Evolutionary conservation across 2,113 vertebrate species (phyloP), one percentile per base, ranked within the genome.

Genomic region (Heterotilapia buettikoferi): DNA sequence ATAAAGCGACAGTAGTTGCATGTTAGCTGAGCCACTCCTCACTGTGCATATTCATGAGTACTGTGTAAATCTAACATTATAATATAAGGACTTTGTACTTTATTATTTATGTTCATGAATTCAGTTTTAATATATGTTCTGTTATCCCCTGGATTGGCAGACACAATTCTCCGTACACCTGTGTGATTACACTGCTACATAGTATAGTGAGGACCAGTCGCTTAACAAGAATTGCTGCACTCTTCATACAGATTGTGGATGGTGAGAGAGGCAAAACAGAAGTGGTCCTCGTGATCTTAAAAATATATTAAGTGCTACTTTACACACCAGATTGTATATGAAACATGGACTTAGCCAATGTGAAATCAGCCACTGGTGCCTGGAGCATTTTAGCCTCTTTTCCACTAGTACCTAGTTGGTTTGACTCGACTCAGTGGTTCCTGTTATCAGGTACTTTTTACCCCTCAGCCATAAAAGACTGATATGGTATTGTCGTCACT

Each of bases 11-110:
- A 33, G 57, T 76, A 56, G 71, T 85, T 40, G 59, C 86, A 76
- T 84, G 80, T 85, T 56, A 68, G 40, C 85, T 80, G 81, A 91
- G 59, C 82, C 84, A 81, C 82, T 88, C 53, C 54, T 89, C 88
- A 84, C 59, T 88, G 68, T 89, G 85, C 83, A 84, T 73, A 89
- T 86, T 80, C 88, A 88, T 52, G 52, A 88, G 59, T 85, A 82
- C 38, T 80, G 61, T 90, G 84, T 90, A 57, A 88, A 80, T 59
- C 56, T 82, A 86, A 80, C 68, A 57, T 63, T 86, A 82, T 68
- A 43, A 86, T 84, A 45, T 85, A 80, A 88, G 31, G 29, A 84
- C 52, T 29, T 52, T 73, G 84, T 78, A 56, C 57, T 73, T 84
- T 76, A 83, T 73, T 76, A 80, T 71, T 71, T 84, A 13, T 83